phyloP scores from a whole-genome alignment of 2,113 vertebrate genomes.

The Redunca redunca region DNA sequence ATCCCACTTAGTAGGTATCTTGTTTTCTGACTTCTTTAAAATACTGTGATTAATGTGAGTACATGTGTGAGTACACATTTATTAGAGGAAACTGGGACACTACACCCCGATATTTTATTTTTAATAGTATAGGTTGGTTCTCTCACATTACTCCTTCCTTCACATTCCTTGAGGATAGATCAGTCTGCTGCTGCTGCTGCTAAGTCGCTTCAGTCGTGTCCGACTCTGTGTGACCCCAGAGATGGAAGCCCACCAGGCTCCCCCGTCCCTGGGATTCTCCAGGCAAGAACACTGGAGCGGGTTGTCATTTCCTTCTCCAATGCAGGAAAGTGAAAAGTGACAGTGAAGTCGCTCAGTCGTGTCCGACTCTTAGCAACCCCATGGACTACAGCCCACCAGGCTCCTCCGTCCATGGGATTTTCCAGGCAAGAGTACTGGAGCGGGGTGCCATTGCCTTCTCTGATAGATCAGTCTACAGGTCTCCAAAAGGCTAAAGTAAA shows the following conservation, averaged over 20 bases:
- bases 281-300: too few species aligned
- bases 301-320: too few species aligned
- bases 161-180: neutral
- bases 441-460: too few species aligned
- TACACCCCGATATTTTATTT: neutral
- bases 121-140: neutral
- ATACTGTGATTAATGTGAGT: neutral
- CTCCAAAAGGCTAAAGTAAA: neutral
- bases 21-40: neutral
- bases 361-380: accelerated
- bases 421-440: too few species aligned
- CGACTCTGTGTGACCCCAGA: too few species aligned
- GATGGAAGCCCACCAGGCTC: too few species aligned
- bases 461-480: neutral
- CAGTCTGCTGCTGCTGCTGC: neutral
- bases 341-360: too few species aligned
- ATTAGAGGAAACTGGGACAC: neutral
- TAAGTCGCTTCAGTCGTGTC: too few species aligned
- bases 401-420: too few species aligned
- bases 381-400: accelerated
- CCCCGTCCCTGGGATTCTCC: too few species aligned
- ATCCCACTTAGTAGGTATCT: neutral
- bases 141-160: neutral
- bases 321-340: too few species aligned
- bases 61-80: neutral